phyloP scores from a whole-genome alignment of 2,113 vertebrate genomes.

The Macrotus californicus region DNA sequence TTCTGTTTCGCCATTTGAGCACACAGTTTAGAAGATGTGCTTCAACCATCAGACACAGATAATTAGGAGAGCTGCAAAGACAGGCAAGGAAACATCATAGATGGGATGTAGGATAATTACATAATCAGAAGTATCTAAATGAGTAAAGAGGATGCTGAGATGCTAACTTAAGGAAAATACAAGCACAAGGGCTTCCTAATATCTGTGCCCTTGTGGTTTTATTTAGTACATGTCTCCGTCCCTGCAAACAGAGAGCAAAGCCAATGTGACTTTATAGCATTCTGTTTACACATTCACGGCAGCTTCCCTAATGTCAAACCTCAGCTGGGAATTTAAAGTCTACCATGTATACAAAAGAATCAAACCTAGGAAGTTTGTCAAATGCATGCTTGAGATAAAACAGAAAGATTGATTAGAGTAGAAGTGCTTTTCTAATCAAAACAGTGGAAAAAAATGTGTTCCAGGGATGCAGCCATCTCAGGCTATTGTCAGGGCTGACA shows the following conservation, averaged over 20 bases:
- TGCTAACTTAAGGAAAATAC: neutral
- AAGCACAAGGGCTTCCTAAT: neutral
- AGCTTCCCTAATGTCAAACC: neutral
- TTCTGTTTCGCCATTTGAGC: neutral
- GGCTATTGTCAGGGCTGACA: conserved; percentile 41
- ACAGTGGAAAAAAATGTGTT: neutral
- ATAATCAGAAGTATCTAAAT: neutral
- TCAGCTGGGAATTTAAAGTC: neutral
- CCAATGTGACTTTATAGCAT: neutral
- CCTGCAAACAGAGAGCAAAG: neutral
- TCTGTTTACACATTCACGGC: neutral
- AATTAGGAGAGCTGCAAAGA: neutral
- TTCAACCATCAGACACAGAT: neutral
- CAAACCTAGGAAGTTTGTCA: neutral
- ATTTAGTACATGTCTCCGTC: neutral
- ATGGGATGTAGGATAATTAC: neutral
- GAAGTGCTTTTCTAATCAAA: conserved; percentile 38
- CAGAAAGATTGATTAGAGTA: neutral
- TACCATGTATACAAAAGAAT: neutral
- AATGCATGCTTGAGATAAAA: neutral
- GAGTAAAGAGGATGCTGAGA: neutral
- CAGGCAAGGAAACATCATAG: neutral
- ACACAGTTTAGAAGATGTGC: neutral
- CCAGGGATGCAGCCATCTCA: neutral
- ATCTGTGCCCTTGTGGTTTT: neutral